phyloP scores from a whole-genome alignment of 1,140 invertebrate species.

The Mamestra configurata region DNA sequence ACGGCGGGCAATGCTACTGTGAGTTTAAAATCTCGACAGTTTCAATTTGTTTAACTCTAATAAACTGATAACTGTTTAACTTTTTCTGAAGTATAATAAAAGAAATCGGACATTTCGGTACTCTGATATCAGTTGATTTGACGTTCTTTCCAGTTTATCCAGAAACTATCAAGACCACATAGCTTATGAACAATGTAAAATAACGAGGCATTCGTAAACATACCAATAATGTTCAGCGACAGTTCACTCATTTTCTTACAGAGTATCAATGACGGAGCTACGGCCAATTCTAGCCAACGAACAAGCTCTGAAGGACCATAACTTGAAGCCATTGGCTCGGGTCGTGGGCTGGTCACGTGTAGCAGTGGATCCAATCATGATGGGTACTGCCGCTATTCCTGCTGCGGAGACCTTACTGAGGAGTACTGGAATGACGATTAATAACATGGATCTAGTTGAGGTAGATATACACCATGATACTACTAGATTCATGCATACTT shows the following conservation, averaged over 20 bases:
- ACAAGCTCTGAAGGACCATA: not conserved
- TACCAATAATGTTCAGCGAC: too few relatives aligned
- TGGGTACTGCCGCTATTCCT: not conserved
- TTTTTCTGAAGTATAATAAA: too few relatives aligned
- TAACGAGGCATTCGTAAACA: too few relatives aligned
- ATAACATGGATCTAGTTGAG: slow-evolving; percentile 16
- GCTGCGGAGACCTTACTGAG: not conserved
- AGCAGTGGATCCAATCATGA: not conserved
- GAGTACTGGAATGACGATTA: not conserved
- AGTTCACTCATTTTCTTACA: not conserved
- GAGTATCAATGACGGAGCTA: slow-evolving; percentile 1
- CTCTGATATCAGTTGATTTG: too few relatives aligned
- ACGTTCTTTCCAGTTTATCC: too few relatives aligned
- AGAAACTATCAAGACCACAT: too few relatives aligned
- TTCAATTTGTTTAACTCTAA: too few relatives aligned
- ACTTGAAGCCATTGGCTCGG: slow-evolving; percentile 1
- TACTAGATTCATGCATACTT: too few relatives aligned
- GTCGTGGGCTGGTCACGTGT: slow-evolving; percentile 4
- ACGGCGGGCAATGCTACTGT: not conserved
- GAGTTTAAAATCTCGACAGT: not conserved
- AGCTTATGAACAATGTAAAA: too few relatives aligned
- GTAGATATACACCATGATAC: not conserved
- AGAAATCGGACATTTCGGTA: too few relatives aligned
- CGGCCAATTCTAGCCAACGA: not conserved
- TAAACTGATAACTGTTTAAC: too few relatives aligned